A percentile compares a stretch with the other conserved stretches of the same genome.
Conservation (phyloP, 2,888 invertebrate genomes). For the Frankliniella intonsa region DNA sequence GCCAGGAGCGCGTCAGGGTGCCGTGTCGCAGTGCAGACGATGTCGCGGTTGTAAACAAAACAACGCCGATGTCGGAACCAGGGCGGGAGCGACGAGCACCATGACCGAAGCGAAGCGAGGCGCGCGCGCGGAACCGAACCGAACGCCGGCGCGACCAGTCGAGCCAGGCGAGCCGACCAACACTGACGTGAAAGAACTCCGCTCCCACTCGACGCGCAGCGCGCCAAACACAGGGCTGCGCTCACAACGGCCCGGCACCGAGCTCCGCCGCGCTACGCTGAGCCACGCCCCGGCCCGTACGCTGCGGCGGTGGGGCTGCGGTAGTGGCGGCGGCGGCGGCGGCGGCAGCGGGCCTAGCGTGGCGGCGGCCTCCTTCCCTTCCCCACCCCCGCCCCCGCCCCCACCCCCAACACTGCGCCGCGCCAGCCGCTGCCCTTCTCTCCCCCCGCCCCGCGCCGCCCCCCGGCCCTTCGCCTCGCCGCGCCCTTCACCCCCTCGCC, state of each 20-base stretch:
- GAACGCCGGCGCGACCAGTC: not conserved
- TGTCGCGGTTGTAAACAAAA: not conserved
- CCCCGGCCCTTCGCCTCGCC: too few species aligned
- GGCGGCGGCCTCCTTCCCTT: too few species aligned
- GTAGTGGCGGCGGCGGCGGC: too few species aligned
- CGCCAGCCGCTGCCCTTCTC: too few species aligned
- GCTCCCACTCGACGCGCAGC: not conserved
- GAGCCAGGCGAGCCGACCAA: not conserved
- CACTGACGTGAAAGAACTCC: slow-evolving; percentile 6
- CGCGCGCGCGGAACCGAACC: not conserved
- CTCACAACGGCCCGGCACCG: not conserved
- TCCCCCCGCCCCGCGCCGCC: too few species aligned
- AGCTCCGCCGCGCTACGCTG: too few species aligned
- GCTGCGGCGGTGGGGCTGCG: too few species aligned
- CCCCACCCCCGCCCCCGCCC: too few species aligned
- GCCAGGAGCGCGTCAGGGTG: not conserved
- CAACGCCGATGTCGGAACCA: not conserved
- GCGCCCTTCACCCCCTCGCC: too few species aligned
- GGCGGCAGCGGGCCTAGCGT: too few species aligned
- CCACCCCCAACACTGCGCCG: too few species aligned
- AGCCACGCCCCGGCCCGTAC: too few species aligned
- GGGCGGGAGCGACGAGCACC: not conserved
- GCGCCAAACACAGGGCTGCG: slow-evolving; percentile 6
- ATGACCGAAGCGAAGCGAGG: not conserved
- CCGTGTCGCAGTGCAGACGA: not conserved